Base-by-base conservation (phyloP, 1,140 invertebrate species). In the Cyclina sinensis region DNA sequence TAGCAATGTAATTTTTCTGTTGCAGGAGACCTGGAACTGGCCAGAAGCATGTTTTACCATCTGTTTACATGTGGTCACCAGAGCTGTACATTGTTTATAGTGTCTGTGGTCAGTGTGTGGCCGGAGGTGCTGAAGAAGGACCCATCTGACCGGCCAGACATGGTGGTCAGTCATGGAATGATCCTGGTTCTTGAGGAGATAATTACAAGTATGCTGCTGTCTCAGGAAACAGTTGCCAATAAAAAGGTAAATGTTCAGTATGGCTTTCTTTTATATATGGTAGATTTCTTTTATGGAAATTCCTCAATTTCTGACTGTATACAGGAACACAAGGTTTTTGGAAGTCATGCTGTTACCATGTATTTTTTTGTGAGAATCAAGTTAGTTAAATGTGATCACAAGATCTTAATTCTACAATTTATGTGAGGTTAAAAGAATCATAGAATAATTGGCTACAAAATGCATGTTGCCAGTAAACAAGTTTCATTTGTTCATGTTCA, bases 31-130 rank as follows among this genome's bases (percentile, higher is more conserved):
- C 30, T 91, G 12, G 90, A 89, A 24, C 65, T 70, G 48, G 87
- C 79, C 0, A 24, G 87, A 16, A 43, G 74, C 2, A 37, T 89
- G 51, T 24, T 86, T 2, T 89, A 89, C 78, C 78, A 78, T 14
- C 59, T 89, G 32, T 82, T 80, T n/a, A 89, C 76, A 27, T 88
- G 82, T 70, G 78, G 54, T 37, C 48, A 86, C 27, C 39, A 89
- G 9, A 65, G 76, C 24, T 27, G 51, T 3, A 59, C 32, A 48
- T 30, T 32, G n/a, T 80, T 68, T n/a, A 27, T 91, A 12, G 62
- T 89, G 21, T 46, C 90, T 37, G 78, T 89, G 51, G 87, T 89
- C 46, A 88, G 78, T 37, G 86, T 89, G 74, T 91, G 90, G 90
- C 87, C 90, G 11, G 65, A 74, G 21, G 81, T 91, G 21, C 62